A percentile compares a stretch with the other conserved stretches of the same genome.
Conservation (phyloP, 2,797 vertebrate species). For the Esox masquinongy region DNA sequence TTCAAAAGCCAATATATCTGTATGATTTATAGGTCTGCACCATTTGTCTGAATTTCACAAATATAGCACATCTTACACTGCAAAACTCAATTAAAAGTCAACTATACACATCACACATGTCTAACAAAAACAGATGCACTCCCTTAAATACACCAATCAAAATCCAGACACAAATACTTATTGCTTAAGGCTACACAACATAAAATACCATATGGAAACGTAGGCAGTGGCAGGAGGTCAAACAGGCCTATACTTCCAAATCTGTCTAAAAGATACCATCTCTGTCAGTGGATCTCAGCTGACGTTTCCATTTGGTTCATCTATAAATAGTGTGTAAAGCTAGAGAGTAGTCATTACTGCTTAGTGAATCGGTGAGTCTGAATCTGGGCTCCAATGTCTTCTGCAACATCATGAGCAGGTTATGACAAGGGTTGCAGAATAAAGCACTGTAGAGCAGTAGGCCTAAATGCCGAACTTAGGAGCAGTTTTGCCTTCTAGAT, state of each 20-base stretch:
- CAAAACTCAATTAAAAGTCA: neutral
- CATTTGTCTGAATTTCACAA: neutral
- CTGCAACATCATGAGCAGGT: too few relatives aligned
- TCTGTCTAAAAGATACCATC: conserved; percentile 20
- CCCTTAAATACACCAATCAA: neutral
- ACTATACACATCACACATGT: neutral
- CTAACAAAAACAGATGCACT: neutral
- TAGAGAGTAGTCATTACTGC: conserved; percentile 49
- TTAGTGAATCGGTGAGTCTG: conserved; percentile 30
- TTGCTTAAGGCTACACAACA: neutral
- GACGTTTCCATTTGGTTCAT: conserved; percentile 56
- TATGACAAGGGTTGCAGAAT: too few relatives aligned
- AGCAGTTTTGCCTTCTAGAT: too few relatives aligned
- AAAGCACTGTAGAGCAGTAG: too few relatives aligned
- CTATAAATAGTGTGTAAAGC: conserved; percentile 65
- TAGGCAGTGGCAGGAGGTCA: neutral
- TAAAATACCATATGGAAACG: neutral
- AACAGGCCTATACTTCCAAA: neutral
- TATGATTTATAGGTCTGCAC: neutral
- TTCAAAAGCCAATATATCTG: neutral
- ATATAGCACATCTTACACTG: neutral
- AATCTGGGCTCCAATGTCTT: neutral
- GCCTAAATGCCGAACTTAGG: too few relatives aligned
- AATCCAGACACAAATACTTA: neutral
- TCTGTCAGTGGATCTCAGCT: conserved; percentile 26